Evolutionary conservation across 1,140 invertebrate species (phyloP), one percentile per base, ranked within the genome.

Genomic region (Temnothorax nylanderi): DNA sequence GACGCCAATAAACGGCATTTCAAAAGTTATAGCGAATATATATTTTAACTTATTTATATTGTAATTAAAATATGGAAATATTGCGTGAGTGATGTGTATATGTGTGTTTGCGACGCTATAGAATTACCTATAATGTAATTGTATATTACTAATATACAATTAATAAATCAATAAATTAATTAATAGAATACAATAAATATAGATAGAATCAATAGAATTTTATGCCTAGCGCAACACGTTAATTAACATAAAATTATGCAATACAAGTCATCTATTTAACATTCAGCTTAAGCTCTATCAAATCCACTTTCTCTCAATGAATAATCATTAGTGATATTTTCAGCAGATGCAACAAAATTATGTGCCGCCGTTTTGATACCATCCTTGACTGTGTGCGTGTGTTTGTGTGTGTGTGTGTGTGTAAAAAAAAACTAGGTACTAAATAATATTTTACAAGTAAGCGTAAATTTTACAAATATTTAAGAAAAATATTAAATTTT

Each of bases 1-100:
- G 78, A 81, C 64, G 21, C 69, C 47, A 16, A 71, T 81, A 71
- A 81, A 56, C 21, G 37, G 34, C 5, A 56, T 32, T 37, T 81
- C 10, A 26, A 56, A 69, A 81, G 64, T 69, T 34, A 41, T 7
- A 44, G 37, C 16, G 37, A 0, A 8, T 26, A 26, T 8, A 32
- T 6, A 69, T 44, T 18, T n/a, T 11, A 44, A 44, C 8, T n/a
- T 54, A n/a, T 6, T n/a, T 44, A 4, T 56, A 10, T 0, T 67
- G 11, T 49, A 69, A 47, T 47, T 37, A 16, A 56, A 56, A 37
- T 56, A 37, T 21, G 13, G 2, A 34, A 54, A 71, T 71, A 71
- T 21, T 11, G 26, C 26, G 26, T 26, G 26, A 26, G 26, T 26
- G 16, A 34, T 64, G 16, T 16, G 16, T 18, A 18, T 34, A 0